A percentile compares a stretch with the other conserved stretches of the same genome.
phyloP scores from a whole-genome alignment of 1,140 invertebrate species.

The Papilio helenus region DNA sequence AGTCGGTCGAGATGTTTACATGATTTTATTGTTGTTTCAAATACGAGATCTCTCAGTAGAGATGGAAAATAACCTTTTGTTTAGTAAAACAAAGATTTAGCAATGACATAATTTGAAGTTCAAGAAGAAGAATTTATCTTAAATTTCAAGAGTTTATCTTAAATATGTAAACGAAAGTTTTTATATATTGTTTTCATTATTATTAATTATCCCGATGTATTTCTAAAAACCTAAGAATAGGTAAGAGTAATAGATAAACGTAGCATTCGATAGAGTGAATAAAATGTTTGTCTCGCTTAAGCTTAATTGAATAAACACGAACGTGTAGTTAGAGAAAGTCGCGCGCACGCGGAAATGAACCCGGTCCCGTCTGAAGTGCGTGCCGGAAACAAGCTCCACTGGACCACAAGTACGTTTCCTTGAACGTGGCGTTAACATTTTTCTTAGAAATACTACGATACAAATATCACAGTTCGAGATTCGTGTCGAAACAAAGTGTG shows the following conservation, averaged over 20 bases:
- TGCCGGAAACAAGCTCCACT: constrained; percentile 42
- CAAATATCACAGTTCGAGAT: neutral
- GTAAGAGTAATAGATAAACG: neutral
- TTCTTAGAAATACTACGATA: neutral
- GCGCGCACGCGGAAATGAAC: constrained; percentile 54
- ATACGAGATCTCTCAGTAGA: neutral
- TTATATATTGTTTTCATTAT: no score
- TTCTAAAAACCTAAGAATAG: no score
- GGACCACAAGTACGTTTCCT: constrained; percentile 27
- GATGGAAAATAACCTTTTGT: constrained; percentile 14
- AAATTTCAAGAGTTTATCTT: no score
- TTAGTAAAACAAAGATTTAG: constrained; percentile 35
- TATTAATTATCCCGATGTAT: no score
- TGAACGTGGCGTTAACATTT: neutral
- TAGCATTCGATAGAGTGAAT: neutral
- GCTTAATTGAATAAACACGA: constrained; percentile 18
- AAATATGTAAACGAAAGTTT: no score
- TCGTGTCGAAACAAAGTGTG: neutral
- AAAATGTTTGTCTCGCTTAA: constrained; percentile 6
- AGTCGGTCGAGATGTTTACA: constrained; percentile 24
- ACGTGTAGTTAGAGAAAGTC: constrained; percentile 50
- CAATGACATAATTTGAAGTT: no score
- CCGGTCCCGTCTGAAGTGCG: constrained; percentile 48
- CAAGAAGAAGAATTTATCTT: no score
- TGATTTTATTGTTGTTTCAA: constrained; percentile 15